Percentiles rank a stretch among this genome's conserved stretches.
Conservation (phyloP, 64 coral and sea anemone species). For the Astreopora myriophthalma region DNA sequence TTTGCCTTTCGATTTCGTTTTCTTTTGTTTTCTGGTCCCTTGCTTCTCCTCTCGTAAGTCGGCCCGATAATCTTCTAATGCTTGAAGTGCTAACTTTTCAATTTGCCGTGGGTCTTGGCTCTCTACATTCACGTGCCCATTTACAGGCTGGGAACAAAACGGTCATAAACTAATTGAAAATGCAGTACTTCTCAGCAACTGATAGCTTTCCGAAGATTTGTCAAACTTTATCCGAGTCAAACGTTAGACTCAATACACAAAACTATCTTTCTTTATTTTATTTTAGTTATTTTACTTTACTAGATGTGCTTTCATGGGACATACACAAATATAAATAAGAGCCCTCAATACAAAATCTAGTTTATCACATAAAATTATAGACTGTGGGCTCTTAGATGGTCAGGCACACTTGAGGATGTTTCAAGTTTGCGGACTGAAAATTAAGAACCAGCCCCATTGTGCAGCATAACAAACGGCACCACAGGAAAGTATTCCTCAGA, state of each 20-base stretch:
- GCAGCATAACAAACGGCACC: not conserved
- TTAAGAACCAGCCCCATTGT: not conserved
- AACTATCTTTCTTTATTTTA: too few relatives aligned
- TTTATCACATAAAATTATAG: too few relatives aligned
- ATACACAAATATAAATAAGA: too few relatives aligned
- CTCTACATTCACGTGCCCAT: conserved; percentile 44
- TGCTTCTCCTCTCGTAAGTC: not conserved
- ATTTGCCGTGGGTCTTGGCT: conserved; percentile 58
- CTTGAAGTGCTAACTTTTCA: not conserved
- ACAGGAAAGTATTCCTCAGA: not conserved
- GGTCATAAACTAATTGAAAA: not conserved
- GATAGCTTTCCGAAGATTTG: not conserved
- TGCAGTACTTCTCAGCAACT: not conserved
- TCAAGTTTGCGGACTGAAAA: too few relatives aligned
- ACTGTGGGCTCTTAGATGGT: too few relatives aligned
- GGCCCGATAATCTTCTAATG: conserved; percentile 32
- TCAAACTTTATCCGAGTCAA: too few relatives aligned
- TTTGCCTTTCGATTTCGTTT: not conserved
- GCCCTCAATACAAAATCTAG: too few relatives aligned
- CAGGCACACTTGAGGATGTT: too few relatives aligned
- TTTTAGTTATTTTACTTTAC: too few relatives aligned
- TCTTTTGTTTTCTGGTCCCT: not conserved
- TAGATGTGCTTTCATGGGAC: too few relatives aligned
- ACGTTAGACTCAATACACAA: too few relatives aligned
- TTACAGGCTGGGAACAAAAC: conserved; percentile 16